Percentiles rank a stretch among this genome's conserved stretches.
These are phyloP conservation scores for Reinhardtius hippoglossoides DNA, from an alignment of 2,113 vertebrate species.

Conservation along the genomic window DNA sequence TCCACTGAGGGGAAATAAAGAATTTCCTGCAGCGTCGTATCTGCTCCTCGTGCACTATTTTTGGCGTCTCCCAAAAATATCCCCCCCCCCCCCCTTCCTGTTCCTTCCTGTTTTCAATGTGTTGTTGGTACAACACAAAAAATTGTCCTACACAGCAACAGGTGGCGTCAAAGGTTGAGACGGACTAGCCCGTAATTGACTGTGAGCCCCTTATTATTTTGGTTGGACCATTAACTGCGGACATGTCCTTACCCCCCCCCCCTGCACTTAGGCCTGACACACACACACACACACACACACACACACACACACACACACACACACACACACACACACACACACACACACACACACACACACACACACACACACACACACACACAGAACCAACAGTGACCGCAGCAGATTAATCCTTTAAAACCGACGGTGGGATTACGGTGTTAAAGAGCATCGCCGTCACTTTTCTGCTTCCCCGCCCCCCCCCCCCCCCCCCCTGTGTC, in stretches of 20 bases:
- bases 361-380: neutral
- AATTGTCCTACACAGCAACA: constrained; percentile 45
- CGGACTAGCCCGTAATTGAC: constrained; percentile 47
- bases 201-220: constrained; percentile 44
- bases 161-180: constrained; percentile 38
- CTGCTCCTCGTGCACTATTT: constrained; percentile 39
- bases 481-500: constrained; percentile 63
- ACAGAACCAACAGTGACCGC: constrained; percentile 41
- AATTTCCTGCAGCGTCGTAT: constrained; percentile 41
- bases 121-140: constrained; percentile 56
- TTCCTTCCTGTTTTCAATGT: constrained; percentile 52
- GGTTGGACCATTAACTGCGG: constrained; percentile 30
- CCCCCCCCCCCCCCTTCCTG: neutral
- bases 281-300: constrained; percentile 8
- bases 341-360: constrained; percentile 23
- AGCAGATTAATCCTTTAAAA: constrained; percentile 64
- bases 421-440: constrained; percentile 73
- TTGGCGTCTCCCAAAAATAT: neutral
- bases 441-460: constrained; percentile 62
- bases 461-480: constrained; percentile 70
- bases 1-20: constrained; percentile 15
- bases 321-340: neutral
- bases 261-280: neutral
- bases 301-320: constrained; percentile 17
- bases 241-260: constrained; percentile 2